These are phyloP conservation scores for Formicarius rufipectus DNA, from an alignment of 2,113 vertebrate genomes.

Conservation along the genomic window DNA sequence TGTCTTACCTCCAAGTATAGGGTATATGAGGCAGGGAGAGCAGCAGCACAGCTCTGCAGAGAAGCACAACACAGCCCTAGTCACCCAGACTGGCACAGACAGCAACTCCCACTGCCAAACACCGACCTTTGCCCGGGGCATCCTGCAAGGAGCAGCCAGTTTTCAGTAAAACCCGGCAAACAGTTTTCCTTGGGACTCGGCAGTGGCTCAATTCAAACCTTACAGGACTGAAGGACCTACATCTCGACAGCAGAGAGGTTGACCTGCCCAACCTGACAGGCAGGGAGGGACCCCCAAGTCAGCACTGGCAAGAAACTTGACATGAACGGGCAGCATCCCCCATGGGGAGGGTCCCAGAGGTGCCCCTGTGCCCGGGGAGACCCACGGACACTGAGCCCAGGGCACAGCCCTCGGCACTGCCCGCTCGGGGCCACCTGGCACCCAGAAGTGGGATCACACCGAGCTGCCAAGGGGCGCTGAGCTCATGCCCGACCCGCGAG, in stretches of 20 bases:
- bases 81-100: no score
- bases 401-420: neutral
- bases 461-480: neutral
- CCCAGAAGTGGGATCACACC: neutral
- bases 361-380: neutral
- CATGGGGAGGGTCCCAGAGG: fast-evolving
- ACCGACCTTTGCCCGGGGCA: fast-evolving
- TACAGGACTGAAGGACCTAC: fast-evolving
- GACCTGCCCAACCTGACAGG: fast-evolving
- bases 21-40: neutral
- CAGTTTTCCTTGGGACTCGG: fast-evolving
- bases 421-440: fast-evolving
- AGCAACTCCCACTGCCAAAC: neutral
- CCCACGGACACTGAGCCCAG: neutral
- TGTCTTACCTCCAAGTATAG: neutral
- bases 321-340: fast-evolving
- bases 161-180: neutral
- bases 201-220: fast-evolving
- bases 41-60: fast-evolving
- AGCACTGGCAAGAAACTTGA: fast-evolving
- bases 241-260: fast-evolving
- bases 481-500: neutral
- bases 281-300: neutral
- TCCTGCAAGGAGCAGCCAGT: neutral
- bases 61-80: neutral